Evolutionary conservation across 2,113 vertebrate genomes (phyloP), one percentile per base, ranked within the genome.

Genomic region (Apaloderma vittatum): DNA sequence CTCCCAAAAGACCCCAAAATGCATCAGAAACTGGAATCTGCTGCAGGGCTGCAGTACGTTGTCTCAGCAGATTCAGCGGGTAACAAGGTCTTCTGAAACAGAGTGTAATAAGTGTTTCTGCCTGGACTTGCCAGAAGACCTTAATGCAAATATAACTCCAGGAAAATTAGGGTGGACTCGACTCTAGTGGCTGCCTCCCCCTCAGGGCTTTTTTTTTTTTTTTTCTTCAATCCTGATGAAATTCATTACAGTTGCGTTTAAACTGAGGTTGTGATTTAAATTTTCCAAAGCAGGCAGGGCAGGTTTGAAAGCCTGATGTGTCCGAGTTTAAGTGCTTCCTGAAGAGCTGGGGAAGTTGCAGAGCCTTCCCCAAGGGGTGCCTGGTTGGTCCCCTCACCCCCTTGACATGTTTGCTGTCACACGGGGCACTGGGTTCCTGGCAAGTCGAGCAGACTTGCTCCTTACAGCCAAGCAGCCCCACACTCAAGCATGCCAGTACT

Each of bases 81-180:
- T 91, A 96, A 86, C 3, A 0, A 95, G 68, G 92, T 45, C 88
- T 95, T 86, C 90, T 83, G 54, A 93, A 95, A 78, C n/a, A 27
- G 88, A 74, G n/a, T 14, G 7, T 75, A 94, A 3, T 48, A 88
- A 54, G 46, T 21, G 73, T 73, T 95, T 92, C 88, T 97, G 96
- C 62, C 97, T 85, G 66, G 80, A 85, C 96, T 96, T 97, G 96
- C 86, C 66, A 49, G 37, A 88, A 97, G 76, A 92, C 83, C 66
- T 95, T 72, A 85, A 95, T 91, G 88, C 83, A 94, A 95, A 95
- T 62, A 66, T 40, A 87, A 30, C 80, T 89, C 40, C 65, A 94
- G 62, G 86, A 93, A 94, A 95, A 94, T 89, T 40, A 91, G 86
- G 93, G 91, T 94, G 96, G 96, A 96, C 96, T 93, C 61, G 61